Conservation (phyloP, 1,140 invertebrate species). For the Anagrus nilaparvatae region DNA sequence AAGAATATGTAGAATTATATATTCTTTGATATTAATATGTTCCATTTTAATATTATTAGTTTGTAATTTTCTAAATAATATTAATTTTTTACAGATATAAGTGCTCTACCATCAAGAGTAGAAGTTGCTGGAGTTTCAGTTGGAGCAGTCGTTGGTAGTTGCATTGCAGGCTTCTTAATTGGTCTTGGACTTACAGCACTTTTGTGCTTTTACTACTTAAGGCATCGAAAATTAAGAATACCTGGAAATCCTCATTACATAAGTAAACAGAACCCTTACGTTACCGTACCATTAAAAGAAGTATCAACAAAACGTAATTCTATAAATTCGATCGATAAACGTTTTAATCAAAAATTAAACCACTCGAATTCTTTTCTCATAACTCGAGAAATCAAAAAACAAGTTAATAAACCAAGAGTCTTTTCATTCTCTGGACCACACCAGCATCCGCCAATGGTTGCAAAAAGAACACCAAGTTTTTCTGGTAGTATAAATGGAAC, state of each 20-base stretch:
- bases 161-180: conserved; percentile 41
- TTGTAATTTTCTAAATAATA: too few species aligned
- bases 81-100: conserved; percentile 23
- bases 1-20: conserved; percentile 9
- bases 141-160: conserved; percentile 46
- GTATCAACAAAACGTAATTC: too few species aligned
- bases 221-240: conserved; percentile 42
- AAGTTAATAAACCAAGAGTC: not conserved
- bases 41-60: conserved; percentile 9
- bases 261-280: conserved; percentile 71
- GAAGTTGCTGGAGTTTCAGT: conserved; percentile 41
- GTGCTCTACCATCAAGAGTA: conserved; percentile 35
- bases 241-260: conserved; percentile 68
- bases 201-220: conserved; percentile 38
- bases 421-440: not conserved
- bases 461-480: conserved; percentile 39
- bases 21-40: conserved; percentile 34
- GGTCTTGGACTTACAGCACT: conserved; percentile 35
- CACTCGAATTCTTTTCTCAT: too few species aligned
- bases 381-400: too few species aligned
- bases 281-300: conserved; percentile 67
- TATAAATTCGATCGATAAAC: not conserved
- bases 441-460: too few species aligned
- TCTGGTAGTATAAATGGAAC: conserved; percentile 38
- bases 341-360: conserved; percentile 2